Conservation (phyloP, 1,140 invertebrate genomes). For the Leguminivora glycinivorella region DNA sequence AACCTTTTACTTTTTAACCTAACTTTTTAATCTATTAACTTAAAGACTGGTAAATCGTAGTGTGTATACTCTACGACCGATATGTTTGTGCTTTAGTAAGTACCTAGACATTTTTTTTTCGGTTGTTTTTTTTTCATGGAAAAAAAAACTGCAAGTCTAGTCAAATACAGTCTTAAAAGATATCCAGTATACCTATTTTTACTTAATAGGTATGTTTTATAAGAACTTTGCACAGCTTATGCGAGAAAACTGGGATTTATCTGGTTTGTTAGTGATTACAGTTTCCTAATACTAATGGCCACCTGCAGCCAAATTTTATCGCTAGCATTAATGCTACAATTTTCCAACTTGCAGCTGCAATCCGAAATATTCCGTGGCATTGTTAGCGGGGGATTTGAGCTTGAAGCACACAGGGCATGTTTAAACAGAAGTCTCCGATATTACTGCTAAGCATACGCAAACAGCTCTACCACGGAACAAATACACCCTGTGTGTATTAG, state of each 20-base stretch:
- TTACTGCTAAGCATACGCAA: background rate
- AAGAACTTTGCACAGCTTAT: background rate
- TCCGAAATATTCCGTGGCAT: background rate
- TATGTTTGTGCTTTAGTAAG: too few species aligned
- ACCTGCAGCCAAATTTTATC: background rate
- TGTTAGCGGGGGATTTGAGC: background rate
- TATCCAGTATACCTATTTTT: too few species aligned
- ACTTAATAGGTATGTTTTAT: too few species aligned
- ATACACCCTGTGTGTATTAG: background rate
- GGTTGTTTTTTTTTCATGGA: too few species aligned
- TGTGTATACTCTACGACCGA: too few species aligned
- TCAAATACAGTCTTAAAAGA: too few species aligned
- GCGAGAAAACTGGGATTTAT: background rate
- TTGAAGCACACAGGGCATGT: constrained; percentile 7
- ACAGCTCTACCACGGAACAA: background rate
- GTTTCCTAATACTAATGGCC: background rate
- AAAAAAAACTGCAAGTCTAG: too few species aligned
- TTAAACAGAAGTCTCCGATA: constrained; percentile 4
- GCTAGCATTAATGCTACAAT: background rate
- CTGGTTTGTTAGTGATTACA: constrained; percentile 9
- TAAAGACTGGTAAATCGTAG: too few species aligned
- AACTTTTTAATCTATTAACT: too few species aligned
- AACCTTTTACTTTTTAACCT: too few species aligned
- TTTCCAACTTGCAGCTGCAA: background rate
- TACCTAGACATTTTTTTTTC: too few species aligned